Percentiles rank a stretch among this genome's conserved stretches.
Evolutionary conservation across 2,113 vertebrate genomes (phyloP).

Genomic region (Tachysurus vachellii): DNA sequence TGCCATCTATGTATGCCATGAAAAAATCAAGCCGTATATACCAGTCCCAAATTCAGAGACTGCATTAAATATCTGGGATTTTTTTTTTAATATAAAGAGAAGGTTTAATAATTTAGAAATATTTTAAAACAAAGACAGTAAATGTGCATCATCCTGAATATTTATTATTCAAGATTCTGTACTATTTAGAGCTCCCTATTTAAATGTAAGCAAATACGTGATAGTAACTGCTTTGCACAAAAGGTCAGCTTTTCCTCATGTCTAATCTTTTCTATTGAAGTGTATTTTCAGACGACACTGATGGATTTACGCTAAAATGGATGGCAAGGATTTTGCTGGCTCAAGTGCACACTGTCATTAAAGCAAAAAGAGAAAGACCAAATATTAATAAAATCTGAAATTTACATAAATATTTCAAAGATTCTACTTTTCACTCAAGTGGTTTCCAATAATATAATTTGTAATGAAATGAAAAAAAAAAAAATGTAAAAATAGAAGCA

Average conservation of each 20-base stretch:
- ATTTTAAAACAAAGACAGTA: background rate
- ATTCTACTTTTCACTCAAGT: background rate
- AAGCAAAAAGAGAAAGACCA: background rate
- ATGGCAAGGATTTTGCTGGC: background rate
- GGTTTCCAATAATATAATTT: background rate
- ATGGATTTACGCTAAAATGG: background rate
- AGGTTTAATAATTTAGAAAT: background rate
- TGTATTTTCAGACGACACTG: background rate
- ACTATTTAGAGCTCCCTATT: background rate
- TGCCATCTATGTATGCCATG: background rate
- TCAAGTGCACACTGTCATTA: background rate
- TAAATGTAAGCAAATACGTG: background rate
- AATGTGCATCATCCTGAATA: background rate
- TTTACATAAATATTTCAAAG: background rate
- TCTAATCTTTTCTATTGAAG: too few relatives aligned
- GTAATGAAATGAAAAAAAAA: background rate
- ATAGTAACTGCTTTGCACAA: background rate
- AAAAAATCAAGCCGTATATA: background rate
- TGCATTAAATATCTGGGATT: background rate
- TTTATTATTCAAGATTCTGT: background rate
- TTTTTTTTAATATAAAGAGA: background rate
- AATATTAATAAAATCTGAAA: background rate
- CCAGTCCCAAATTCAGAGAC: background rate
- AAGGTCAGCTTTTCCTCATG: background rate
- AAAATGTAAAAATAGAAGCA: background rate